phyloP scores from a whole-genome alignment of 30 jellyfish, hydroid and myxozoan species.

The Catostylus mosaicus region DNA sequence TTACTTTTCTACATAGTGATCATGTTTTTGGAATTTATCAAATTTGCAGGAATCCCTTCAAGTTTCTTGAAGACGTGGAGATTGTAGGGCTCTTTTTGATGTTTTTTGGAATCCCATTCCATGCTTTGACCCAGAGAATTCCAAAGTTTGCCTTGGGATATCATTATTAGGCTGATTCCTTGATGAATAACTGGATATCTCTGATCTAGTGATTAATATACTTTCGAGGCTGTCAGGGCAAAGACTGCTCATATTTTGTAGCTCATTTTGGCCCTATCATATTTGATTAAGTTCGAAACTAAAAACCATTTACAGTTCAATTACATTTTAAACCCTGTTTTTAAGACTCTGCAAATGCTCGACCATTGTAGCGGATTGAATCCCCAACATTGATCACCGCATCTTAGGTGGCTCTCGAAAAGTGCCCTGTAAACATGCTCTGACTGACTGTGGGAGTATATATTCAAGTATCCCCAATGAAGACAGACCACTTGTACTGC shows the following conservation, averaged over 20 bases:
- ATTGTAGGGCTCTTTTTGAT: constrained; percentile 13
- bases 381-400: background rate
- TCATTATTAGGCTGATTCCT: background rate
- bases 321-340: background rate
- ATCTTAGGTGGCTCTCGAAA: constrained; percentile 1
- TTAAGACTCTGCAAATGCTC: background rate
- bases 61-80: constrained; percentile 21
- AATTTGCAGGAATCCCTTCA: constrained; percentile 16
- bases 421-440: constrained; percentile 6
- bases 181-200: background rate
- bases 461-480: background rate
- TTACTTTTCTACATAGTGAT: constrained; percentile 13
- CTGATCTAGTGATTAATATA: too few relatives aligned
- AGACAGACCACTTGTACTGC: constrained; percentile 13
- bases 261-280: background rate
- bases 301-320: background rate
- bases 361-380: background rate
- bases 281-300: background rate
- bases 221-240: too few relatives aligned
- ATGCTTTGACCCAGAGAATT: background rate
- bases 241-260: background rate
- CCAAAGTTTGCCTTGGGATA: background rate
- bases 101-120: constrained; percentile 13
- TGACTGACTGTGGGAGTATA: background rate
- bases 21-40: background rate